Percentiles rank a stretch among this genome's conserved stretches.
Conservation (phyloP, 2,797 vertebrate species). For the Diceros bicornis region DNA sequence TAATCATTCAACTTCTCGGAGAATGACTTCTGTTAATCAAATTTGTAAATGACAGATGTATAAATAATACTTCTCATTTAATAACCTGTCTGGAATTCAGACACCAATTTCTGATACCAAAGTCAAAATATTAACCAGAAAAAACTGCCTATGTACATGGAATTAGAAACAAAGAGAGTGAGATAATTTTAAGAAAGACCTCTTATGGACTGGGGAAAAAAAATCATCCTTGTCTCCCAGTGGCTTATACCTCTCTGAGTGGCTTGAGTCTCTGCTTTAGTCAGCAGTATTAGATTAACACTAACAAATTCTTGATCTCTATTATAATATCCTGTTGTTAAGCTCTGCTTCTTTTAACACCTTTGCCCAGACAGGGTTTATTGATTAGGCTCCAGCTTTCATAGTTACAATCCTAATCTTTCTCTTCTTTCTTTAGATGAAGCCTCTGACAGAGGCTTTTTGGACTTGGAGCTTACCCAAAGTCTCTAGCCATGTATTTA, state of each 20-base stretch:
- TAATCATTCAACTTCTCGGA: constrained; percentile 22
- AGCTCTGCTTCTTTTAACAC: constrained; percentile 39
- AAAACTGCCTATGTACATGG: neutral
- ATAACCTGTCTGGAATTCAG: constrained; percentile 47
- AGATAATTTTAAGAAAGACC: constrained; percentile 29
- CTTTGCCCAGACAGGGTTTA: neutral
- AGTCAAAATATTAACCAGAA: constrained; percentile 64
- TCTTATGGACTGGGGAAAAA: neutral
- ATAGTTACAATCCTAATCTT: constrained; percentile 44
- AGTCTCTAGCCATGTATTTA: constrained; percentile 56
- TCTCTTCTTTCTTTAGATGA: constrained; percentile 34
- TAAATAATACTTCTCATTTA: constrained; percentile 34
- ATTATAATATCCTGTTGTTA: neutral
- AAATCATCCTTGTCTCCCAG: neutral
- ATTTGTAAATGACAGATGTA: constrained; percentile 10
- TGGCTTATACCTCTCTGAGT: neutral
- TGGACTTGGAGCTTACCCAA: constrained; percentile 63
- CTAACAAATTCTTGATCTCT: constrained; percentile 7
- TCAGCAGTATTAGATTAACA: neutral
- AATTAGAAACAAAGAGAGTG: constrained; percentile 20
- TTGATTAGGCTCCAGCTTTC: constrained; percentile 2
- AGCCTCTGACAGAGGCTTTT: constrained; percentile 23
- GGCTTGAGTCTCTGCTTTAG: neutral
- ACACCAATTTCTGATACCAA: constrained; percentile 17
- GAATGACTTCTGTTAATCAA: neutral